Percentiles rank a stretch among this genome's conserved stretches.
phyloP scores from a whole-genome alignment of 2,888 invertebrate species.

The Gymnoscelis rufifasciata region DNA sequence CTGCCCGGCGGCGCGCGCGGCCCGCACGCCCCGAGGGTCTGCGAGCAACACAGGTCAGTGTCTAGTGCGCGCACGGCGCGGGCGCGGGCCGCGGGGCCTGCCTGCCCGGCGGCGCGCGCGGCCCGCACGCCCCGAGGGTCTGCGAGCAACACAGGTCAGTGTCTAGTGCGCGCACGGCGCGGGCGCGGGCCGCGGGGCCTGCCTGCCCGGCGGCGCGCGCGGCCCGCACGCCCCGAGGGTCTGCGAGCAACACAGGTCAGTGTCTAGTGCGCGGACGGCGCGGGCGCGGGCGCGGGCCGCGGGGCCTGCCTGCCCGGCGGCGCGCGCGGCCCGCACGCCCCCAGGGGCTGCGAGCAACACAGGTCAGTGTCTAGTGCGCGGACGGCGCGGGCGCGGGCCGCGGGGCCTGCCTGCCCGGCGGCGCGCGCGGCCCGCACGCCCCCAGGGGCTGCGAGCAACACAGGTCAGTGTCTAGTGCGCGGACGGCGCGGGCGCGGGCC shows the following conservation, averaged over 20 bases:
- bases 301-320: slow-evolving; percentile 94
- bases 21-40: too few relatives aligned
- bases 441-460: slow-evolving; percentile 69
- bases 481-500: slow-evolving; percentile 93
- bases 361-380: slow-evolving; percentile 92
- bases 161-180: too few relatives aligned
- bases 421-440: too few relatives aligned
- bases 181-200: slow-evolving; percentile 93
- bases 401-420: slow-evolving; percentile 89
- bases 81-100: too few relatives aligned
- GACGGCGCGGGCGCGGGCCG: slow-evolving; percentile 94
- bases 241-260: slow-evolving; percentile 66
- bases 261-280: slow-evolving; percentile 98
- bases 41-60: too few relatives aligned
- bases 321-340: slow-evolving; percentile 76
- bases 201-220: slow-evolving; percentile 91
- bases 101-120: too few relatives aligned
- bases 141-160: too few relatives aligned
- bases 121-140: too few relatives aligned
- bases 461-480: slow-evolving; percentile 92
- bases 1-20: too few relatives aligned
- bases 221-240: slow-evolving; percentile 73
- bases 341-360: slow-evolving; percentile 73
- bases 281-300: slow-evolving; percentile 92
- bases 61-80: too few relatives aligned